These are phyloP conservation scores for Lindbergichthys nudifrons DNA, from an alignment of 2,797 vertebrate species.

Conservation along the genomic window DNA sequence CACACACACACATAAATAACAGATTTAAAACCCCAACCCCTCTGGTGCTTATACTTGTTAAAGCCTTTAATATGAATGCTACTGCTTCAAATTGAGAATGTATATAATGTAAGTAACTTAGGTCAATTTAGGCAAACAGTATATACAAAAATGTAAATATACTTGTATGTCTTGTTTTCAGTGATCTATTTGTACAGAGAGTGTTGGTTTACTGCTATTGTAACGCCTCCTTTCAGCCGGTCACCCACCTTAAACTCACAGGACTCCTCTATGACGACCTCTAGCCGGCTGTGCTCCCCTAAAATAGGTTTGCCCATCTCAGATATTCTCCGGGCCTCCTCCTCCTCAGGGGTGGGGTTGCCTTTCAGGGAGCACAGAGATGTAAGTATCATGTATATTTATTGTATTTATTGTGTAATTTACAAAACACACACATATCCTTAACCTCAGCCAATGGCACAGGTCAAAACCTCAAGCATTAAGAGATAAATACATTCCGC, in stretches of 20 bases:
- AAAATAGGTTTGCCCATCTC: conserved; percentile 93
- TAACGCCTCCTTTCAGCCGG: background rate
- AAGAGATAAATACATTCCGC: background rate
- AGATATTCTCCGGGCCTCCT: conserved; percentile 89
- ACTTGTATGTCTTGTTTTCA: background rate
- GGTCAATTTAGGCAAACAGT: too few relatives aligned
- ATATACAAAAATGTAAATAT: background rate
- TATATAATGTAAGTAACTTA: background rate
- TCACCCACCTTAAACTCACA: conserved; percentile 91
- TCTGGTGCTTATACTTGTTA: background rate
- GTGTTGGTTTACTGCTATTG: background rate
- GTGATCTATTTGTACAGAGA: background rate
- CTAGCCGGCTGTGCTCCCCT: conserved; percentile 88
- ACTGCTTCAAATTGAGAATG: background rate
- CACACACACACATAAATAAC: background rate
- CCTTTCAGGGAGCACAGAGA: conserved; percentile 54
- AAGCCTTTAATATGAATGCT: background rate
- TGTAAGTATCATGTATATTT: background rate
- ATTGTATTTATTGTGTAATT: background rate
- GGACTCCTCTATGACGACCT: conserved; percentile 92
- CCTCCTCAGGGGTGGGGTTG: conserved; percentile 83
- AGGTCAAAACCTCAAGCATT: background rate
- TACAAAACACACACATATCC: conserved; percentile 3
- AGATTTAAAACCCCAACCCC: background rate
- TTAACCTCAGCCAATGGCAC: conserved; percentile 5